These are phyloP conservation scores for Sympetrum striolatum DNA, from an alignment of 2,888 invertebrate genomes.

Conservation along the genomic window DNA sequence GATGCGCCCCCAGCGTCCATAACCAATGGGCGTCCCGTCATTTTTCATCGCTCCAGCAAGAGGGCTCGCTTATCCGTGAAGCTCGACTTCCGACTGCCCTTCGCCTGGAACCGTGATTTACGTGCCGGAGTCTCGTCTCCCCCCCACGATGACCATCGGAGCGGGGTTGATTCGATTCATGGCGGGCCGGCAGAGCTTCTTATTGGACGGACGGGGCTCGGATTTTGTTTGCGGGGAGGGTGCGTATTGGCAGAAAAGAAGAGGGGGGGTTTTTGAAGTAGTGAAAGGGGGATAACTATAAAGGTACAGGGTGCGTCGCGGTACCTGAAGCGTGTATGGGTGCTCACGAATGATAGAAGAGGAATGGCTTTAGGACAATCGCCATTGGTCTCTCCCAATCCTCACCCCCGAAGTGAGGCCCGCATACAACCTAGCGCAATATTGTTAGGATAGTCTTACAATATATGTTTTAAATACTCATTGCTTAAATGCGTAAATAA, in stretches of 20 bases:
- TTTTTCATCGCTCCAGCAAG: constrained; percentile 34
- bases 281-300: neutral
- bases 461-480: no score
- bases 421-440: no score
- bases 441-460: no score
- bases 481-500: no score
- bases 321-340: neutral
- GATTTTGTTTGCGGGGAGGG: neutral
- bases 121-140: neutral
- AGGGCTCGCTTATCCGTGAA: constrained; percentile 31
- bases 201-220: neutral
- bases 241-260: neutral
- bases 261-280: neutral
- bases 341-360: neutral
- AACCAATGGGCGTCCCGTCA: constrained; percentile 33
- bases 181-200: neutral
- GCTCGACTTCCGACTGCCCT: constrained; percentile 33
- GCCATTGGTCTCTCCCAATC: neutral
- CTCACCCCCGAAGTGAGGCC: no score
- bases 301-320: neutral
- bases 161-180: neutral
- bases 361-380: neutral
- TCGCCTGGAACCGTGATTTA: constrained; percentile 19
- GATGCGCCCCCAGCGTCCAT: neutral
- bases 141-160: neutral